phyloP scores from a whole-genome alignment of 37 sponge, comb jelly and placozoan genomes.

The Dysidea cf. avara region DNA sequence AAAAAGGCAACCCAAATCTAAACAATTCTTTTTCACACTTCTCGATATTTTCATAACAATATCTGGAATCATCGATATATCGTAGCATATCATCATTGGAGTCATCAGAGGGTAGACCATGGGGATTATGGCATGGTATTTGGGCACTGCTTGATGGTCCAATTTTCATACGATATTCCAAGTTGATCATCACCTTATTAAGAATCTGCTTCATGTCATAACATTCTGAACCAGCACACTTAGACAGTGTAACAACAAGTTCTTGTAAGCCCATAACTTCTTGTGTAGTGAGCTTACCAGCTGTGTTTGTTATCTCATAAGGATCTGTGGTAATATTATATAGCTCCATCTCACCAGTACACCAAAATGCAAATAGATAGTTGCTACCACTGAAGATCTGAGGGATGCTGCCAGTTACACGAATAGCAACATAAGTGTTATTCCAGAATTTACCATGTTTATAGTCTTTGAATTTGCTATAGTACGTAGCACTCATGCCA shows the following conservation, averaged over 20 bases:
- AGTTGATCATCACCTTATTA: background rate
- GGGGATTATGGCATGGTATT: constrained; percentile 55
- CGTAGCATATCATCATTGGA: background rate
- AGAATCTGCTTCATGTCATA: constrained; percentile 6
- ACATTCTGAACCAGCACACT: constrained; percentile 47
- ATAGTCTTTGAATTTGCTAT: constrained; percentile 47
- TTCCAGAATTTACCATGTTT: constrained; percentile 60
- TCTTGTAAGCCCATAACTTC: no score
- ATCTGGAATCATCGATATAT: background rate
- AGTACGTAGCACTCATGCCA: constrained; percentile 47
- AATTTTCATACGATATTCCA: background rate
- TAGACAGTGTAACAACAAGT: constrained; percentile 12
- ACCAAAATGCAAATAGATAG: constrained; percentile 76
- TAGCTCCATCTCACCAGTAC: constrained; percentile 74
- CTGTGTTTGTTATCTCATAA: constrained; percentile 30
- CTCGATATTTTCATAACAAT: background rate
- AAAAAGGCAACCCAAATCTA: constrained; percentile 49
- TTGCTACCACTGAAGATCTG: constrained; percentile 20
- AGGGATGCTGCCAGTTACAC: constrained; percentile 46
- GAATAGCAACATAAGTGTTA: constrained; percentile 68
- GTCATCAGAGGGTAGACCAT: constrained; percentile 28
- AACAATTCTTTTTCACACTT: background rate
- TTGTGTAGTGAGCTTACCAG: constrained; percentile 5
- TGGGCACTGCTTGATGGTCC: background rate
- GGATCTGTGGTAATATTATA: constrained; percentile 50